Base-by-base conservation (phyloP, 2,113 vertebrate genomes). In the Sigmodon hispidus region DNA sequence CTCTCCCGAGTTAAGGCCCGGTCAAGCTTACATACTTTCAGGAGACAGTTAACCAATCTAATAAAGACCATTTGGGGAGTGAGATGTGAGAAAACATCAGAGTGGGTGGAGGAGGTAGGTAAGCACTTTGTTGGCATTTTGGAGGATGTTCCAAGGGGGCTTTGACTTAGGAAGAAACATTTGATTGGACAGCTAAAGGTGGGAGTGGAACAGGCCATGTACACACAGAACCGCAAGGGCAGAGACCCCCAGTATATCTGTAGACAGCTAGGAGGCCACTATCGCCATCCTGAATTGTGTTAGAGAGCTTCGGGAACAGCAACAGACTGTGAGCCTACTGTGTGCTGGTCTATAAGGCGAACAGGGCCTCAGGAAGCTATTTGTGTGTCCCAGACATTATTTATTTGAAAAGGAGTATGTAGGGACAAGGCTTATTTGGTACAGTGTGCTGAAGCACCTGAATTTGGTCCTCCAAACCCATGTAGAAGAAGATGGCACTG, bases 261-360 rank as follows among this genome's bases (percentile, higher is more conserved):
- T 17, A 59, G 79, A 76, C 52, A 73, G 55, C 50, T 11, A 73
- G 67, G 36, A 69, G n/a, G 36, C 50, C 40, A 81, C 48, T 65
- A 63, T 57, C 73, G 52, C 36, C 72, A 31, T 43, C 88, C 55
- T 61, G 59, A 63, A 26, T 31, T 61, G 59, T 36, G 12, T 24
- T 29, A 57, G 72, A 67, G 22, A 57, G 70, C 9, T 0, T 4
- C 63, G 24, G 52, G 61, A 89, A 8, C 79, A 43, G 7, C 19
- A 31, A 70, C 36, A 36, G 19, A 65, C 61, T n/a, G 1, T 61
- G 80, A 61, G 29, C 43, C 65, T 94, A 65, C 67, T 91, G 67
- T 91, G 45, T 91, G 86, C 89, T 50, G 65, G 83, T 89, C 87
- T 91, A 48, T 43, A 94, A 87, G 92, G 93, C 93, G 48, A 85